A percentile compares a stretch with the other conserved stretches of the same genome.
These are phyloP conservation scores for Macaria notata DNA, from an alignment of 2,888 invertebrate species.

Conservation along the genomic window DNA sequence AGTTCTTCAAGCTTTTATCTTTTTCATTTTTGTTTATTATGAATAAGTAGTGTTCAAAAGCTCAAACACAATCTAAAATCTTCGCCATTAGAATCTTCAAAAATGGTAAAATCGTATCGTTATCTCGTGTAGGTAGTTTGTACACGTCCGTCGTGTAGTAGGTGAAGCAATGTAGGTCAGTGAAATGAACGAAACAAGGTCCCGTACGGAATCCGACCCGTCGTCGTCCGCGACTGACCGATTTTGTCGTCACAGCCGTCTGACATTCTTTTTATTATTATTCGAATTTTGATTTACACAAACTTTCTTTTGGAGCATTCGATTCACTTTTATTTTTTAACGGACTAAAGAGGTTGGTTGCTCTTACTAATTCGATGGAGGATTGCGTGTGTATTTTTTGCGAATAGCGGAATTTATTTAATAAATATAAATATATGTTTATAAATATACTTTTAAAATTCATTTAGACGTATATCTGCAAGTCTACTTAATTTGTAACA, in stretches of 20 bases:
- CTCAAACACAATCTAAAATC: too few species aligned
- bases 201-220: conserved; percentile 74
- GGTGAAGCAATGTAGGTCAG: conserved; percentile 72
- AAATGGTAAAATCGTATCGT: conserved; percentile 13
- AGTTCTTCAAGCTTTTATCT: too few species aligned
- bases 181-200: conserved; percentile 78
- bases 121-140: conserved; percentile 33
- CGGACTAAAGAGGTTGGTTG: conserved; percentile 13
- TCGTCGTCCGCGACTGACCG: conserved; percentile 62
- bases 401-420: background rate
- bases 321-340: conserved; percentile 31
- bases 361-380: background rate
- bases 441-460: background rate
- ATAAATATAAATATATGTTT: background rate
- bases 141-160: conserved; percentile 41
- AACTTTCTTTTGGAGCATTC: conserved; percentile 37
- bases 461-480: background rate
- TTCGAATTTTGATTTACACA: conserved; percentile 36
- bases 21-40: too few species aligned
- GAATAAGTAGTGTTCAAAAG: too few species aligned
- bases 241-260: conserved; percentile 61
- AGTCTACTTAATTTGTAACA: too few species aligned
- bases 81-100: too few species aligned
- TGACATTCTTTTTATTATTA: conserved; percentile 61
- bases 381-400: too few species aligned